Evolutionary conservation across 2,113 vertebrate genomes (phyloP), one percentile per base, ranked within the genome.

Genomic region (Gambusia affinis): DNA sequence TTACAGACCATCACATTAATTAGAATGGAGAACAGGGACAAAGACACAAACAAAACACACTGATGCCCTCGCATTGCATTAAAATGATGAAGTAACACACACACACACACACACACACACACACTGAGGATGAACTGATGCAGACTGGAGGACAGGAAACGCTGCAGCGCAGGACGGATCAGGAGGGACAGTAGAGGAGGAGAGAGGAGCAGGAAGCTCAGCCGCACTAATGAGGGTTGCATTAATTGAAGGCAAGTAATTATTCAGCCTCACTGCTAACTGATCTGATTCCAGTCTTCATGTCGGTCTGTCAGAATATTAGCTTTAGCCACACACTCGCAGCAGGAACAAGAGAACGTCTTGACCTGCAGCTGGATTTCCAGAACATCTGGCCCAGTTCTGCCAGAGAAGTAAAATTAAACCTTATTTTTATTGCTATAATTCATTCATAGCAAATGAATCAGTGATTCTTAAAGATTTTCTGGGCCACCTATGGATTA

Each of bases 1-100:
- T 85, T 65, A 88, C 76, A 88, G 64, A 78, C 77, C 63, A 73
- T 84, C 71, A 67, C 70, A 30, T 84, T 85, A 88, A 91, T 89
- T 88, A 89, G 42, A 72, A 77, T 2, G 4, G 78, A 76, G 78
- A 66, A 80, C 63, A 83, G 75, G 65, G 44, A 84, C 63, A 67
- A 68, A 75, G 78, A 83, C 28, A 17, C 30, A 11, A 22, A 66
- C 19, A 15, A 28, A 62, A 63, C 24, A 42, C 39, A 42, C 12
- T 15, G 39, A 42, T 42, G 39, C 39, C 39, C 15, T 61, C 64
- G 73, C 30, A 71, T 54, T 35, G 27, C 60, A 8, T 2, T 70
- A 27, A 67, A 0, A 83, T 14, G 63, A 44, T 72, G 27, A 54
- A 31, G 60, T 60, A 47, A 17, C 67, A 66, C 39, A 5, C 35